A percentile compares a stretch with the other conserved stretches of the same genome.
Evolutionary conservation across 2,888 invertebrate species (phyloP).

Genomic region (Siphonodentalium dalli): DNA sequence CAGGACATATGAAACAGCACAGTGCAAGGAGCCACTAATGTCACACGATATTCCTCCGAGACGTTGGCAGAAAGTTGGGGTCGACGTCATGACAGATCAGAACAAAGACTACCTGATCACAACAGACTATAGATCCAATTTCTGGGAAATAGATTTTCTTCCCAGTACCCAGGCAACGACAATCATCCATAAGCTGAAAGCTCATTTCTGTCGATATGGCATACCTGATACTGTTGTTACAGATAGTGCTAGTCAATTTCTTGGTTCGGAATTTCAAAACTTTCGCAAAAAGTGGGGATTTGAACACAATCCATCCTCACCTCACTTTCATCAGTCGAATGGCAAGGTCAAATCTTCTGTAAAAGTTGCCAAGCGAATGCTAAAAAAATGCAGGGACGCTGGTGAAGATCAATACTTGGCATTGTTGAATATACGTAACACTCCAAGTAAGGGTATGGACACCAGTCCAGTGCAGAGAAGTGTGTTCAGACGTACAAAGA

Average conservation of each 20-base stretch:
- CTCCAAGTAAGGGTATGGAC: slow-evolving; percentile 3
- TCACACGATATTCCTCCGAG: slow-evolving; percentile 16
- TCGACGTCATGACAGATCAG: slow-evolving; percentile 24
- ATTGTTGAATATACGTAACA: slow-evolving; percentile 2
- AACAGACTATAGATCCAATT: slow-evolving; percentile 26
- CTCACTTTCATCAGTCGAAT: slow-evolving; percentile 6
- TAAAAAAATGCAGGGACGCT: no score
- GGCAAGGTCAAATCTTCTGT: slow-evolving; percentile 6
- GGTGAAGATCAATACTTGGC: slow-evolving; percentile 2
- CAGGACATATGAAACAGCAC: background rate
- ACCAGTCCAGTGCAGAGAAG: no score
- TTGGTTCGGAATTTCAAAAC: background rate
- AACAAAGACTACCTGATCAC: slow-evolving; percentile 25
- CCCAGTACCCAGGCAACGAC: no score
- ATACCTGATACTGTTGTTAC: no score
- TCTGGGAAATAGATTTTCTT: slow-evolving; percentile 23
- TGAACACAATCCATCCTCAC: background rate
- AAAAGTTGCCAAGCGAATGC: slow-evolving; percentile 2
- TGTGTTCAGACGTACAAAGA: no score
- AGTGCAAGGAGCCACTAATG: slow-evolving; percentile 16
- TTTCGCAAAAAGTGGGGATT: slow-evolving; percentile 2
- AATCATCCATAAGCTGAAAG: slow-evolving; percentile 21
- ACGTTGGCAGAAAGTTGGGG: slow-evolving; percentile 29
- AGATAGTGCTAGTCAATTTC: slow-evolving; percentile 1
- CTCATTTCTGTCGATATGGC: slow-evolving; percentile 24